Percentiles rank a stretch among this genome's conserved stretches.
Conservation (phyloP, 2,888 invertebrate species). For the Biston betularia region DNA sequence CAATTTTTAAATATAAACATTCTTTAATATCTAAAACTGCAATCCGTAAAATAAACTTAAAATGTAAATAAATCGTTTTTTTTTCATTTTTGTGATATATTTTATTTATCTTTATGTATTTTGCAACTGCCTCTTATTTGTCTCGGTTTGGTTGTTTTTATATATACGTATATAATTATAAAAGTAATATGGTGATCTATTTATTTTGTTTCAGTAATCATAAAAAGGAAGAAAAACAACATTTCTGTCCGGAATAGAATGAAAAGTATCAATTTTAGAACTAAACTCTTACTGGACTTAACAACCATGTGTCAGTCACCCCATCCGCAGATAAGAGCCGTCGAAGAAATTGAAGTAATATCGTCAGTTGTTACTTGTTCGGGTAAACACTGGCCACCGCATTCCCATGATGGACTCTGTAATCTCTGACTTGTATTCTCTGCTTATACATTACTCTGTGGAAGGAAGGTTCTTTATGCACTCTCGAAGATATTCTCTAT, state of each 20-base stretch:
- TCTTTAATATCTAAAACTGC: no score
- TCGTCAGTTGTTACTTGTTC: constrained; percentile 67
- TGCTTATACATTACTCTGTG: constrained; percentile 26
- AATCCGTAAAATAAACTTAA: no score
- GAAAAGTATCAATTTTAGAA: not conserved
- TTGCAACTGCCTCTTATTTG: no score
- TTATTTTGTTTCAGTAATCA: no score
- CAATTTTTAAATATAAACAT: no score
- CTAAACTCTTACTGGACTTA: not conserved
- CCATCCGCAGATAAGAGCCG: constrained; percentile 66
- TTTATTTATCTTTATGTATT: no score
- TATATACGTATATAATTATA: no score
- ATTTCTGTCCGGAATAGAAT: not conserved
- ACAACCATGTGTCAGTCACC: constrained; percentile 48
- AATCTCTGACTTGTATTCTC: constrained; percentile 49
- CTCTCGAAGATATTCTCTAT: not conserved
- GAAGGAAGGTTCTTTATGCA: constrained; percentile 1
- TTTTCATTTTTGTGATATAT: no score
- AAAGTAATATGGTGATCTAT: no score
- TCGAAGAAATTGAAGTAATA: constrained; percentile 73
- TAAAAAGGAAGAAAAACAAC: no score
- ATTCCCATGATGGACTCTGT: constrained; percentile 63
- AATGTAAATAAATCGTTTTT: no score
- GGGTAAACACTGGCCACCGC: constrained; percentile 59
- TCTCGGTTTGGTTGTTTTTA: no score